phyloP scores from a whole-genome alignment of 1,140 invertebrate species.

The Chironomus tepperi region DNA sequence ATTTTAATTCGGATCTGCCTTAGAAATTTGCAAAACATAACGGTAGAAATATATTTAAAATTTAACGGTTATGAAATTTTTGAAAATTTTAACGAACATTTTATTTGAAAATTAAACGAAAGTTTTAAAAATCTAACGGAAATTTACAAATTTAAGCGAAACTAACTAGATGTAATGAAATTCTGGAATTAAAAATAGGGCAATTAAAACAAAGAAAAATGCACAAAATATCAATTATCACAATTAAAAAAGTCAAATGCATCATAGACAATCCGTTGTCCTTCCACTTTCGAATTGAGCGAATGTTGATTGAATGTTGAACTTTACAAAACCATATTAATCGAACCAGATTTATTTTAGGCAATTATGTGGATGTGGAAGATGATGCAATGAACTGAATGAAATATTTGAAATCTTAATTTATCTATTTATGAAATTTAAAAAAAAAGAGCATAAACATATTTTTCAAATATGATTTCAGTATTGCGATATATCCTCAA shows the following conservation, averaged over 20 bases:
- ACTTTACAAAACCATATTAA: slow-evolving; percentile 26
- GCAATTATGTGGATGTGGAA: slow-evolving; percentile 19
- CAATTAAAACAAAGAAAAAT: too few species aligned
- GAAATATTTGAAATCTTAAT: slow-evolving; percentile 16
- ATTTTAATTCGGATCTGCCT: too few species aligned
- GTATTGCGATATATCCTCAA: not conserved
- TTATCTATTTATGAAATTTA: not conserved
- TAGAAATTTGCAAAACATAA: too few species aligned
- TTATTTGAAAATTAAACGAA: too few species aligned
- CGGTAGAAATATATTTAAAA: too few species aligned
- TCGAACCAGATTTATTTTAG: slow-evolving; percentile 28
- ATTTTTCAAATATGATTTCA: slow-evolving; percentile 19
- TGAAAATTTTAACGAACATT: too few species aligned
- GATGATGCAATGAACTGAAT: slow-evolving; percentile 4
- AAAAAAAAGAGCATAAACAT: not conserved
- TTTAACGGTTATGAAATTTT: too few species aligned
- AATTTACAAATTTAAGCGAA: too few species aligned
- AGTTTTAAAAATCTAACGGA: too few species aligned
- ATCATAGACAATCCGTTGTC: too few species aligned
- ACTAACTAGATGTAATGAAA: too few species aligned
- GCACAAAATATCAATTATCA: not conserved
- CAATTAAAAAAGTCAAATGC: not conserved
- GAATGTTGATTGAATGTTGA: slow-evolving; percentile 27
- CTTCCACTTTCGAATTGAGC: not conserved
- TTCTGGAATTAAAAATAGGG: not conserved